phyloP scores from a whole-genome alignment of 2,113 vertebrate genomes.

The Atlantisia rogersi region DNA sequence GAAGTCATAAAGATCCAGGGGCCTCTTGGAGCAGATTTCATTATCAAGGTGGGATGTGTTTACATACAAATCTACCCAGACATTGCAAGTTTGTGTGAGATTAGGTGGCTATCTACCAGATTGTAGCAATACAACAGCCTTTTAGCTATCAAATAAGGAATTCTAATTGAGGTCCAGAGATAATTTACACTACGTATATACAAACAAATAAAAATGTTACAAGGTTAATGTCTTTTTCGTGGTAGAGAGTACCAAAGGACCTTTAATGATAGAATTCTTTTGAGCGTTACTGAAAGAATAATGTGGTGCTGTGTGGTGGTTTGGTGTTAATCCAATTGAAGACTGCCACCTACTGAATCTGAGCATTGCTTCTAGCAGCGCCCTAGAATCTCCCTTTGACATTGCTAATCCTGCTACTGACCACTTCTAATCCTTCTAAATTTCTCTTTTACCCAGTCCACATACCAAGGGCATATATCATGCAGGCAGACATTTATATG shows the following conservation, averaged over 20 bases:
- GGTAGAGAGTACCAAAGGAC: not conserved
- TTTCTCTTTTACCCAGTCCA: not conserved
- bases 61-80: not conserved
- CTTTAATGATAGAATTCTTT: not conserved
- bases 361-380: not conserved
- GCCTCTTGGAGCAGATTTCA: constrained; percentile 87
- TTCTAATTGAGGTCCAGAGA: not conserved
- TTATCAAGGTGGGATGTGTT: constrained; percentile 84
- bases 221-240: not conserved
- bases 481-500: not conserved
- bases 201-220: not conserved
- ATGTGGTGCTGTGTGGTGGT: not conserved
- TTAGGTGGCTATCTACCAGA: not conserved
- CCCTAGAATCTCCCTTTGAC: not conserved
- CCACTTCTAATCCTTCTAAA: not conserved
- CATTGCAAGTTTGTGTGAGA: not conserved
- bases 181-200: not conserved
- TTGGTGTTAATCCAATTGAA: constrained; percentile 35
- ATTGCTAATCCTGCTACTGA: not conserved
- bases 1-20: constrained; percentile 85
- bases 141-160: not conserved
- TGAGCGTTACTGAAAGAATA: not conserved
- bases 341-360: constrained; percentile 59
- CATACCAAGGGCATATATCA: not conserved
- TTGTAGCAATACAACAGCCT: not conserved